A percentile compares a stretch with the other conserved stretches of the same genome.
Evolutionary conservation across 1,140 invertebrate species (phyloP).

Genomic region (Bombus huntii): DNA sequence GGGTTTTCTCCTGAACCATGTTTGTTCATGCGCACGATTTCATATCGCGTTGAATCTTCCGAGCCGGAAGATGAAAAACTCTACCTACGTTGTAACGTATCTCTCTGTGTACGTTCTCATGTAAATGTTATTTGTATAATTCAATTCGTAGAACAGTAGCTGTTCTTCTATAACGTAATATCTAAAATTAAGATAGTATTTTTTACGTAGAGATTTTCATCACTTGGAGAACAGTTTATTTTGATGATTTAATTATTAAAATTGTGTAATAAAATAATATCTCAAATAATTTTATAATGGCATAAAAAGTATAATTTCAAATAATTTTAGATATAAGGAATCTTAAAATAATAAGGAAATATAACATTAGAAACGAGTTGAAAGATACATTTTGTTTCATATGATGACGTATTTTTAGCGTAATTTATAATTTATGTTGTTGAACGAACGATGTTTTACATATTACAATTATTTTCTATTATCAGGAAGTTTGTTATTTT

Average conservation of each 20-base stretch:
- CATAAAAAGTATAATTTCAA: not conserved
- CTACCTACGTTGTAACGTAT: not conserved
- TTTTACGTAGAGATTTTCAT: not conserved
- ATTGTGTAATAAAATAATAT: no score
- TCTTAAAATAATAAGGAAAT: not conserved
- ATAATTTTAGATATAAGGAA: not conserved
- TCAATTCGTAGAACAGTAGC: not conserved
- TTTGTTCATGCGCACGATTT: constrained; percentile 49
- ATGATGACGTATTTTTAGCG: not conserved
- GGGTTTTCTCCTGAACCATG: constrained; percentile 10
- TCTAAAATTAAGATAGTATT: not conserved
- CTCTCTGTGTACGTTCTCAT: constrained; percentile 1
- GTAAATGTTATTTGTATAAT: not conserved
- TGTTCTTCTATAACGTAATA: not conserved
- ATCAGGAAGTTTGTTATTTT: not conserved
- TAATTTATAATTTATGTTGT: not conserved
- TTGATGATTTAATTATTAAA: not conserved
- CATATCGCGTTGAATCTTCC: constrained; percentile 30
- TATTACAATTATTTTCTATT: not conserved
- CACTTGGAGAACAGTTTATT: not conserved
- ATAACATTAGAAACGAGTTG: no score
- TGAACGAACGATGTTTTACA: not conserved
- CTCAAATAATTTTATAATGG: not conserved
- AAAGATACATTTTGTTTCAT: not conserved
- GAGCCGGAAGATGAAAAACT: constrained; percentile 21